phyloP scores from a whole-genome alignment of 1,140 invertebrate species.

The Nylanderia fulva region DNA sequence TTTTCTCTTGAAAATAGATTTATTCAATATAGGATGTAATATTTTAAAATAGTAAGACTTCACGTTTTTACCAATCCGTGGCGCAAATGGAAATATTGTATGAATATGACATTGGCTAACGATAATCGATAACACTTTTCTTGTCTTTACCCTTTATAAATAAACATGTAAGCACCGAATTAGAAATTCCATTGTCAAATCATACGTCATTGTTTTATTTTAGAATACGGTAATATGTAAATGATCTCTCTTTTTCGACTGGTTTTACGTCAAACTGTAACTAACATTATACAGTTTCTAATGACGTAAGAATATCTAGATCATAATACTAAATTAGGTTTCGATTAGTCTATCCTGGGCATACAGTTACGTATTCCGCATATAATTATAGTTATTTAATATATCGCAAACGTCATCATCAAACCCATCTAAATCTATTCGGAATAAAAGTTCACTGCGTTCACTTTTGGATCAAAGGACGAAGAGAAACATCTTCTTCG shows the following conservation, averaged over 20 bases:
- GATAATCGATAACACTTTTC: slow-evolving; percentile 38
- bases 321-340: not conserved
- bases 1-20: not conserved
- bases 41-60: not conserved
- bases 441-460: not conserved
- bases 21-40: not conserved
- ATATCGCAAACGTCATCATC: slow-evolving; percentile 4
- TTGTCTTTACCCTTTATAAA: slow-evolving; percentile 19
- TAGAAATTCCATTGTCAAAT: not conserved
- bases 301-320: slow-evolving; percentile 8
- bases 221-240: not conserved
- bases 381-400: not conserved
- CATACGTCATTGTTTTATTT: slow-evolving; percentile 18
- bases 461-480: not conserved
- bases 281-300: not conserved
- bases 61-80: not conserved
- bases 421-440: slow-evolving; percentile 5
- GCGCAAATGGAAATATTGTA: not conserved
- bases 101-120: not conserved
- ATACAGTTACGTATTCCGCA: not conserved
- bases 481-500: not conserved
- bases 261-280: not conserved
- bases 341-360: not conserved
- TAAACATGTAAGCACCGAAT: not conserved
- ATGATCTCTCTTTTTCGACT: not conserved